phyloP scores from a whole-genome alignment of 1,140 invertebrate species.

The Euglossa dilemma region DNA sequence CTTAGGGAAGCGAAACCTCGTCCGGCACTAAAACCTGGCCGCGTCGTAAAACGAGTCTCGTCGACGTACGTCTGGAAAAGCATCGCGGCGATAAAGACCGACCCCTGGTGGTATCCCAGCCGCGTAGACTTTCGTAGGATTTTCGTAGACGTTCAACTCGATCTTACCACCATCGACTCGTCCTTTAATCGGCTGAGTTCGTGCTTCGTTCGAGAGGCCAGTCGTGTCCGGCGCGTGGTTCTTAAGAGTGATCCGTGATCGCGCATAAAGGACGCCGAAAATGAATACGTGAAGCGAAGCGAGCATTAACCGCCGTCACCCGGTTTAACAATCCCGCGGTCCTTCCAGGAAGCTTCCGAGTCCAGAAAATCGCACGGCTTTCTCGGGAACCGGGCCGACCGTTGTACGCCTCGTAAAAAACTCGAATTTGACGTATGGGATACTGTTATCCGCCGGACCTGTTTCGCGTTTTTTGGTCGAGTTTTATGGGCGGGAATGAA shows the following conservation, averaged over 20 bases:
- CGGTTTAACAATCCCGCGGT: background rate
- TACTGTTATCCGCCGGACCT: background rate
- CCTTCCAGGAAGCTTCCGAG: background rate
- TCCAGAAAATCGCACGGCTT: background rate
- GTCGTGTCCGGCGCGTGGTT: constrained; percentile 10
- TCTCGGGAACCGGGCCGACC: background rate
- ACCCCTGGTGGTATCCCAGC: constrained; percentile 9
- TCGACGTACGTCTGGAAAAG: constrained; percentile 46
- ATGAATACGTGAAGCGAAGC: background rate
- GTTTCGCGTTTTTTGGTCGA: background rate
- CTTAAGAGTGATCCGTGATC: constrained; percentile 23
- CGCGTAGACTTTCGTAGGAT: constrained; percentile 37
- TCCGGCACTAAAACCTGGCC: constrained; percentile 55
- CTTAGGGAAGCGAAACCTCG: constrained; percentile 51
- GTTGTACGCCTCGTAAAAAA: background rate
- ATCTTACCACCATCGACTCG: background rate
- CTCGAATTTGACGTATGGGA: too few species aligned
- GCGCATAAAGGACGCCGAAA: constrained; percentile 16
- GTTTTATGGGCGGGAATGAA: background rate
- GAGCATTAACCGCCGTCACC: background rate
- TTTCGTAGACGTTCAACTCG: constrained; percentile 12
- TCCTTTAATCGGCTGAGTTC: constrained; percentile 33
- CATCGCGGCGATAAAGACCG: constrained; percentile 53
- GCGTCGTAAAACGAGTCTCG: constrained; percentile 57
- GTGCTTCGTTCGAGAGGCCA: constrained; percentile 17